phyloP scores from a whole-genome alignment of 2,888 invertebrate genomes.

The Cheilosia vulpina region DNA sequence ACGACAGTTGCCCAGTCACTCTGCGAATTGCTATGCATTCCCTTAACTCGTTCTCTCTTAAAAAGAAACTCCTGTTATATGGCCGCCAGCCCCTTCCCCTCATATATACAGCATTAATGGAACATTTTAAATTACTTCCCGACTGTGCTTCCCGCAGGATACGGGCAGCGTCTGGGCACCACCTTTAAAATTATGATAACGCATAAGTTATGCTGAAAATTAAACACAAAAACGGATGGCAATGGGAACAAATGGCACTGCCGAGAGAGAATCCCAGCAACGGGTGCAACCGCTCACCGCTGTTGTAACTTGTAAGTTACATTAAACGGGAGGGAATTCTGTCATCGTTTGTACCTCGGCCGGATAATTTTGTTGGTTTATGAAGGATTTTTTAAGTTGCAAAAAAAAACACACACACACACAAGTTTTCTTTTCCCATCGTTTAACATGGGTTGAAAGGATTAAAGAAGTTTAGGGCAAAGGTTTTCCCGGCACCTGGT shows the following conservation, averaged over 20 bases:
- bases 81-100: conserved; percentile 3
- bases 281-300: neutral
- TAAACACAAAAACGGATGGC: conserved; percentile 70
- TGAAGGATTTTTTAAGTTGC: conserved; percentile 46
- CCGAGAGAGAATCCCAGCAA: conserved; percentile 5
- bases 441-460: conserved; percentile 19
- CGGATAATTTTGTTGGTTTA: conserved; percentile 47
- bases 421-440: neutral
- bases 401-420: neutral
- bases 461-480: conserved; percentile 19
- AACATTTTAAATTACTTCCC: conserved; percentile 71
- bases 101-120: conserved; percentile 44
- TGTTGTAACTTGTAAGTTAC: conserved; percentile 30
- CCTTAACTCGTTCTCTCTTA: conserved; percentile 43
- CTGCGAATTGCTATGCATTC: conserved; percentile 21
- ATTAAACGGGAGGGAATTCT: conserved; percentile 26
- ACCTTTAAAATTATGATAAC: conserved; percentile 74
- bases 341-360: conserved; percentile 50
- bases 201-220: conserved; percentile 73
- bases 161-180: conserved; percentile 66
- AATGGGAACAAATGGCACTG: conserved; percentile 43
- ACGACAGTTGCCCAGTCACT: conserved; percentile 6
- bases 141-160: conserved; percentile 44
- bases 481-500: conserved; percentile 35
- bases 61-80: conserved; percentile 3